Evolutionary conservation across 2,113 vertebrate species (phyloP).

Genomic region (Sialia sialis): DNA sequence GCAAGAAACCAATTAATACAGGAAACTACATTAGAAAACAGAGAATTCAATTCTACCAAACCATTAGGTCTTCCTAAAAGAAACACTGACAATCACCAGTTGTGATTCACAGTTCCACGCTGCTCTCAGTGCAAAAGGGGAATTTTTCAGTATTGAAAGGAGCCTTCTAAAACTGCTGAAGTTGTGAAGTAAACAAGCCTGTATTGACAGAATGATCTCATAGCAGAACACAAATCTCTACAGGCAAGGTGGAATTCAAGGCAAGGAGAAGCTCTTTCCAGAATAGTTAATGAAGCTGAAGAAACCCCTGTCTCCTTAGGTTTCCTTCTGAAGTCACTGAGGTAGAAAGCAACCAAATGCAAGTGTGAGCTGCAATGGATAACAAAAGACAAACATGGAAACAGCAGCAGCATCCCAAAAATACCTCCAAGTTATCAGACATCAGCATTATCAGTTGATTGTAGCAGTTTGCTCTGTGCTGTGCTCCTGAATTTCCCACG

Average conservation of each 20-base stretch:
- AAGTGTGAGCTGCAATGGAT: background rate
- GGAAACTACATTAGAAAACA: background rate
- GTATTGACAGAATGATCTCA: background rate
- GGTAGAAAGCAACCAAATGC: background rate
- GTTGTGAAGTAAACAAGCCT: background rate
- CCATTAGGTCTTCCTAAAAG: background rate
- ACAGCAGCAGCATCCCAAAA: background rate
- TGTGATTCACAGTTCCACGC: background rate
- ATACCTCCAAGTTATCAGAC: background rate
- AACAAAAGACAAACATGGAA: background rate
- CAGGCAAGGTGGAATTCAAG: background rate
- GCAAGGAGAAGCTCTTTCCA: background rate
- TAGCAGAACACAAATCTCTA: background rate
- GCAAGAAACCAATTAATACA: background rate
- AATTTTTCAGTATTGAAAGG: background rate
- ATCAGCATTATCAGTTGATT: background rate
- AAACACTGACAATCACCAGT: background rate
- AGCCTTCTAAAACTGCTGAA: background rate
- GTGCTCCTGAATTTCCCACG: background rate
- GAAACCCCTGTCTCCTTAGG: background rate
- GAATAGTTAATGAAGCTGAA: conserved; percentile 10
- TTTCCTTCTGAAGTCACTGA: background rate
- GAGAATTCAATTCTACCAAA: background rate
- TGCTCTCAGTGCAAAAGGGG: background rate
- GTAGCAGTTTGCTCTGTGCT: background rate